These are phyloP conservation scores for Laticauda laticaudata DNA, from an alignment of 2,113 vertebrate species.

Conservation along the genomic window DNA sequence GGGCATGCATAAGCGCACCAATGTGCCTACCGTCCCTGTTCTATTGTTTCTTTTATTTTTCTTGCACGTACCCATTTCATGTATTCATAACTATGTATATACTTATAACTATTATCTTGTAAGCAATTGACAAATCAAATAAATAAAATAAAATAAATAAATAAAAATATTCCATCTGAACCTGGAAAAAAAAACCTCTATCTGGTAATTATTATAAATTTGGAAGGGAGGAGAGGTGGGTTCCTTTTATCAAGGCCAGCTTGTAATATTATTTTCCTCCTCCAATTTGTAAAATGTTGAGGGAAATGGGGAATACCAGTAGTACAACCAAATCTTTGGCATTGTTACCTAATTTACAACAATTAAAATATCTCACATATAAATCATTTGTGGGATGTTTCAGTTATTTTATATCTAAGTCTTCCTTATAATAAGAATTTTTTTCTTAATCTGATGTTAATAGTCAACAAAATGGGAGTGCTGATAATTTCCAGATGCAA, in stretches of 20 bases:
- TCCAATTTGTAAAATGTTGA: background rate
- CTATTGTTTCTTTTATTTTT: too few species aligned
- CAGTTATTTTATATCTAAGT: background rate
- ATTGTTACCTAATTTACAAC: background rate
- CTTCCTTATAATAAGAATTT: background rate
- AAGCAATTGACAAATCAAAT: too few species aligned
- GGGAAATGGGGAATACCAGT: too few species aligned
- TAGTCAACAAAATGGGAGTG: background rate
- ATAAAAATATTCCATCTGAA: too few species aligned
- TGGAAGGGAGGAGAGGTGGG: background rate
- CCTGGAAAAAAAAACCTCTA: background rate
- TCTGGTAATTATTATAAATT: background rate
- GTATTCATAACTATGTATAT: too few species aligned
- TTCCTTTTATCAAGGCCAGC: background rate
- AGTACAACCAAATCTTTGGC: background rate
- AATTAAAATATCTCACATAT: background rate
- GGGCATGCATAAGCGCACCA: too few species aligned
- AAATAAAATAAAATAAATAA: too few species aligned
- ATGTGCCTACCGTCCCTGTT: too few species aligned
- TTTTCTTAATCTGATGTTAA: background rate
- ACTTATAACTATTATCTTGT: too few species aligned
- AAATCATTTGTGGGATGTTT: background rate
- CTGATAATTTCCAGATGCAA: background rate
- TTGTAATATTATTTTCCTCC: background rate
- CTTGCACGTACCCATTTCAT: too few species aligned